A percentile compares a stretch with the other conserved stretches of the same genome.
Evolutionary conservation across 2,113 vertebrate genomes (phyloP).

Genomic region (Australoheros scitulus): DNA sequence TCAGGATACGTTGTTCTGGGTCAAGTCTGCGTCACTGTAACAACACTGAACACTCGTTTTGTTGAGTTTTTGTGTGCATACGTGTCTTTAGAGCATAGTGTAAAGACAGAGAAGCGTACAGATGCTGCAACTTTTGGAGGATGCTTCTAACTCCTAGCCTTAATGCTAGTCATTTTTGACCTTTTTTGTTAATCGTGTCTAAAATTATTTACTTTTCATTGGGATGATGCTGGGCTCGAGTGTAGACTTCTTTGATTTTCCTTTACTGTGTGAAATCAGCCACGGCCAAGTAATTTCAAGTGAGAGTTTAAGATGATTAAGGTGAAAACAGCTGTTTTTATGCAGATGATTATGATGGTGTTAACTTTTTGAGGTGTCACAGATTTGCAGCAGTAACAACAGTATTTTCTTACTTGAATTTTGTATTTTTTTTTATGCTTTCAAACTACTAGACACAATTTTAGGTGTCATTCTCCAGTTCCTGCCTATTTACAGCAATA

Average conservation of each 20-base stretch:
- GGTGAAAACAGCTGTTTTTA: not conserved
- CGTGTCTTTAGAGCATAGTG: not conserved
- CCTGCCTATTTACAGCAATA: not conserved
- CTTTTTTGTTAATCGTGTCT: not conserved
- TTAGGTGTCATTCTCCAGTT: not conserved
- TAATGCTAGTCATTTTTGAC: constrained; percentile 18
- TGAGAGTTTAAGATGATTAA: not conserved
- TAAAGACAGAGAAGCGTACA: not conserved
- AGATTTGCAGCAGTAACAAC: constrained; percentile 9
- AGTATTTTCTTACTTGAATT: constrained; percentile 21
- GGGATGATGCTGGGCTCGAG: not conserved
- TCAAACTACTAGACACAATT: not conserved
- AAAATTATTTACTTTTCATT: not conserved
- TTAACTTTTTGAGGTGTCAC: constrained; percentile 17
- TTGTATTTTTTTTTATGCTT: constrained; percentile 1
- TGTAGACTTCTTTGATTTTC: not conserved
- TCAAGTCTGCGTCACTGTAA: constrained; percentile 36
- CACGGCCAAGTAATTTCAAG: constrained; percentile 16
- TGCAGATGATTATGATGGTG: not conserved
- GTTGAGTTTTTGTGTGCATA: not conserved
- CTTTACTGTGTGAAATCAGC: constrained; percentile 9
- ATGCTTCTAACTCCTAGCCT: not conserved
- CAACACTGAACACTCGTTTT: not conserved
- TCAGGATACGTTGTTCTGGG: constrained; percentile 61
- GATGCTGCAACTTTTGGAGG: constrained; percentile 19